Evolutionary conservation across 2,888 invertebrate species (phyloP), one percentile per base, ranked within the genome.

Genomic region (Heterodera filipjevi): DNA sequence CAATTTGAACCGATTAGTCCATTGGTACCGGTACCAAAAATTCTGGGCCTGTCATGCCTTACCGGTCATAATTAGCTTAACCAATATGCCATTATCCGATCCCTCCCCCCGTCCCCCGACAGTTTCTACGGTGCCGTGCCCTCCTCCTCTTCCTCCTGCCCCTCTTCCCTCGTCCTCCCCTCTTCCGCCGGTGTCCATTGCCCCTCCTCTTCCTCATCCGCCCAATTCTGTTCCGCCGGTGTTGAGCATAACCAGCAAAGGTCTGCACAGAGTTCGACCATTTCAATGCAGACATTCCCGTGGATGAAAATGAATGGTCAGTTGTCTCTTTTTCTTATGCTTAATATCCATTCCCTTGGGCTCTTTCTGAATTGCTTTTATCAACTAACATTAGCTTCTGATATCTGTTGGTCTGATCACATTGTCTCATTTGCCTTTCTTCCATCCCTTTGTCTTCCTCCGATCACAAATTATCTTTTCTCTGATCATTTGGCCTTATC

Each of bases 261-360:
- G n/a, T 27, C 59, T n/a, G 8, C 59, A 59, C 59, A 27, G 27
- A 59, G 59, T 59, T 59, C 82, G 71, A 81, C 82, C 27, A 49
- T 84, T 53, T 77, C 82, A 27, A 53, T 70, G 35, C 86, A 86
- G 80, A 86, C 87, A 39, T 89, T 86, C 79, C 87, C 88, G 16
- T 88, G 88, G 88, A 88, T 88, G 88, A 88, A 88, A 80, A 87
- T 89, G 87, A 82, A 82, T 72, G 88, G 88, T 89, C 71, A 77
- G 85, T 82, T 32, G n/a, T n/a, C n/a, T n/a, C n/a, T 19, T 14
- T 3, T 19, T 8, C 19, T 49, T 49, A 49, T 16, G 49, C 19
- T 49, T n/a, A 39, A 39, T 2, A n/a, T n/a, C n/a, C n/a, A n/a
- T n/a, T n/a, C n/a, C n/a, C n/a, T n/a, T n/a, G 39, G 46, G 35